Conservation (phyloP, 2,113 vertebrate genomes). For the Thinocorus orbignyianus region DNA sequence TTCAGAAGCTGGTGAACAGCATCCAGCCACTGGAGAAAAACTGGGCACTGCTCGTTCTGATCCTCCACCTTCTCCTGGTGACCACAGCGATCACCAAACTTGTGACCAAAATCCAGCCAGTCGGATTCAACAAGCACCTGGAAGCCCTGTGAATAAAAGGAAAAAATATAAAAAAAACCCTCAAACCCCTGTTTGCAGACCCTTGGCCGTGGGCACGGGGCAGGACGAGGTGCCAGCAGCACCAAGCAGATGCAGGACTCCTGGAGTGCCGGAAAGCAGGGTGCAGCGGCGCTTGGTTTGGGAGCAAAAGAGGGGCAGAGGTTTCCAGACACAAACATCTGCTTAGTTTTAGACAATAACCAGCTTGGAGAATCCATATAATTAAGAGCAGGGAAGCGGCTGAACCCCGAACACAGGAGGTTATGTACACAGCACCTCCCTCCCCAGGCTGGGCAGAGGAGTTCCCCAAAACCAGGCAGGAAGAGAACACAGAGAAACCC, state of each 20-base stretch:
- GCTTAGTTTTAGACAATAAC: background rate
- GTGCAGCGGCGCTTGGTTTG: background rate
- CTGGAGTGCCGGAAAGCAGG: background rate
- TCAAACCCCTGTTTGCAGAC: background rate
- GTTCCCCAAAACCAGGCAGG: no score
- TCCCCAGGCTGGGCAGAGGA: background rate
- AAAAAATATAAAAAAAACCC: background rate
- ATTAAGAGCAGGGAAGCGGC: background rate
- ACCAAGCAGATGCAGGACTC: background rate
- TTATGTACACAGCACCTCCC: background rate
- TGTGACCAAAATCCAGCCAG: constrained; percentile 97
- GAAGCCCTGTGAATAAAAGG: constrained; percentile 82
- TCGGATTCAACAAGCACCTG: constrained; percentile 96
- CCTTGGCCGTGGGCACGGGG: accelerated
- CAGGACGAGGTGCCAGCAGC: background rate
- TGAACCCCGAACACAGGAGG: background rate
- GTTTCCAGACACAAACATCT: background rate
- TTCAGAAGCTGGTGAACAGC: constrained; percentile 96
- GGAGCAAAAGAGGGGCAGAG: background rate
- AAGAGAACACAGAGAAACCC: background rate
- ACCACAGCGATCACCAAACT: constrained; percentile 97
- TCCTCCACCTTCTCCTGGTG: constrained; percentile 95
- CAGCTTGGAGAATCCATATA: background rate
- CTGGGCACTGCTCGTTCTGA: constrained; percentile 94
- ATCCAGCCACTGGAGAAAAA: constrained; percentile 98